Base-by-base conservation (phyloP, 2,113 vertebrate genomes). In the Larimichthys crocea region DNA sequence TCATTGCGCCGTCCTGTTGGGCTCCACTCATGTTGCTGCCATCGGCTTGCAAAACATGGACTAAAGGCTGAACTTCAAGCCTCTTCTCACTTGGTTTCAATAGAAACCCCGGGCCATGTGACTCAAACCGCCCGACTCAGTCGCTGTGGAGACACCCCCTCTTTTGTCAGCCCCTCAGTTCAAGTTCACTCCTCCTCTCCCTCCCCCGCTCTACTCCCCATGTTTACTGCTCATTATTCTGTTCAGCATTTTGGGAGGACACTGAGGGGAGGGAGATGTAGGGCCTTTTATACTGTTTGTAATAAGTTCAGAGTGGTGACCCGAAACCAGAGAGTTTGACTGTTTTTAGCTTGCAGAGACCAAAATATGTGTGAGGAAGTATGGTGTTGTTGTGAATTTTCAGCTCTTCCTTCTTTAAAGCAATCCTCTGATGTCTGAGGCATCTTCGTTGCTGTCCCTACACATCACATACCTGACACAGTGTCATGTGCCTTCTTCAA, bases 161-260 rank as follows among this genome's bases (percentile, higher is more conserved):
- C 81, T 79, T 91, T 92, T 88, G 82, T 85, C 53, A 53, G 50
- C 76, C 71, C 74, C 73, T 61, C 63, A 44, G 67, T 79, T 84
- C 50, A 60, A 84, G 82, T 80, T 84, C 79, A 44, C 74, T 74
- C 31, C 19, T 9, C 31, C 48, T 61, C 44, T 49, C 69, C 73
- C 72, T 9, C 66, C 35, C 15, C 57, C 8, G 60, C 14, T 61
- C 88, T 26, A 1, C 72, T 70, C 85, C 70, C 31, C 87, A 76
- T 91, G 89, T 93, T 93, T 93, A 89, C 91, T 86, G 84, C 77
- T 93, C 88, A 91, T 92, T 93, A 93, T 92, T 91, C 88, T 83
- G 71, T 69, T 75, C 80, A 76, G 67, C 63, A 44, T 80, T 87
- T 76, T 70, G 11, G 42, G 60, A 77, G 81, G 59, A 77, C 79